These are phyloP conservation scores for Marmota monax DNA, from an alignment of 2,113 vertebrate genomes.

Conservation along the genomic window DNA sequence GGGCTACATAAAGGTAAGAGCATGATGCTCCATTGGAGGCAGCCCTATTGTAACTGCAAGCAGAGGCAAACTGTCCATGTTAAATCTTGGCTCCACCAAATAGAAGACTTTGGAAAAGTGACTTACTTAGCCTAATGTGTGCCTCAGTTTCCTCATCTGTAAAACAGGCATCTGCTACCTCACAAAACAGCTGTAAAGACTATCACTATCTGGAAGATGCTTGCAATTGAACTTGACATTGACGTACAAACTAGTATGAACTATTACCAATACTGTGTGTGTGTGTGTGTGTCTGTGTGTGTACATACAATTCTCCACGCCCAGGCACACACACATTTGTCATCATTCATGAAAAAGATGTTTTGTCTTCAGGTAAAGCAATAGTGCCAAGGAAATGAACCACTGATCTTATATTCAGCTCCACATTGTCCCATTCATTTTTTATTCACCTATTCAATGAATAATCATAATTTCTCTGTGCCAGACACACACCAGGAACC, in stretches of 20 bases:
- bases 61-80: neutral
- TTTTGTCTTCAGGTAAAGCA: slow-evolving; percentile 18
- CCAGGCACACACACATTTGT: neutral
- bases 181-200: neutral
- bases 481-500: neutral
- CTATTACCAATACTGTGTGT: neutral
- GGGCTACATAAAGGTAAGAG: fast-evolving
- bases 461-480: neutral
- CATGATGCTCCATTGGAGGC: fast-evolving
- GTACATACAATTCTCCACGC: neutral
- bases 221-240: neutral
- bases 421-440: neutral
- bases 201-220: neutral
- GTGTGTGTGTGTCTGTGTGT: no score
- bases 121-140: neutral
- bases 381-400: neutral
- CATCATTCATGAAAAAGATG: neutral
- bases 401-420: neutral
- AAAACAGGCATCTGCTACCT: neutral
- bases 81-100: neutral
- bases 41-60: neutral
- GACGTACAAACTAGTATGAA: neutral
- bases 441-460: neutral
- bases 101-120: neutral
- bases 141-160: slow-evolving; percentile 1